These are phyloP conservation scores for Sciurus vulgaris DNA, from an alignment of 2,797 vertebrate genomes.

Conservation along the genomic window DNA sequence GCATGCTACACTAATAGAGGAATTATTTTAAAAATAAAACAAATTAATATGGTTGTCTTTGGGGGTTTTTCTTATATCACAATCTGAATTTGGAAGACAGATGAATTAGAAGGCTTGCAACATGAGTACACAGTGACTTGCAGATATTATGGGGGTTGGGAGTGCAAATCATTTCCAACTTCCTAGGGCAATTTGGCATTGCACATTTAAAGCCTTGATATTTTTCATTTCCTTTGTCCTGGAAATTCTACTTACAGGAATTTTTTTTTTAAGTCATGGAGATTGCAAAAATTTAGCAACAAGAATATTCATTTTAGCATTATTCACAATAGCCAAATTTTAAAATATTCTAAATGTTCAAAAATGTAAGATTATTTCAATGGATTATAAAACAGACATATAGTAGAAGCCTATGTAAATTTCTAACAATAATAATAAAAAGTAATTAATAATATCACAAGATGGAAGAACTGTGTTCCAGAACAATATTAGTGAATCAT, in stretches of 20 bases:
- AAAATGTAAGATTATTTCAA: constrained; percentile 34
- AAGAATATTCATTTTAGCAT: constrained; percentile 54
- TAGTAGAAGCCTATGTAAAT: background rate
- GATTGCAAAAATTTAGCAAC: constrained; percentile 51
- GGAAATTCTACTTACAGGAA: constrained; percentile 50
- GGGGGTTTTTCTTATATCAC: background rate
- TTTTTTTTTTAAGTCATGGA: constrained; percentile 1
- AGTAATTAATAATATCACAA: background rate
- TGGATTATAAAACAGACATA: background rate
- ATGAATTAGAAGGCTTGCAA: background rate
- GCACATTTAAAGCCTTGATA: background rate
- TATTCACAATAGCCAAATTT: background rate
- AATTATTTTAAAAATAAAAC: constrained; percentile 13
- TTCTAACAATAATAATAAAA: constrained; percentile 19
- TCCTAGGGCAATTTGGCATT: constrained; percentile 59
- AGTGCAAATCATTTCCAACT: background rate
- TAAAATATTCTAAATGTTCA: background rate
- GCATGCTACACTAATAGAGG: background rate
- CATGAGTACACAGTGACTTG: background rate
- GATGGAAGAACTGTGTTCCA: background rate
- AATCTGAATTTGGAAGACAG: constrained; percentile 10
- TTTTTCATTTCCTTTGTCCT: constrained; percentile 41
- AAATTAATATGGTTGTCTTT: background rate
- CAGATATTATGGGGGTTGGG: background rate
- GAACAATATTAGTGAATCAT: background rate